These are phyloP conservation scores for Archocentrus centrarchus DNA, from an alignment of 2,113 vertebrate species.

Conservation along the genomic window DNA sequence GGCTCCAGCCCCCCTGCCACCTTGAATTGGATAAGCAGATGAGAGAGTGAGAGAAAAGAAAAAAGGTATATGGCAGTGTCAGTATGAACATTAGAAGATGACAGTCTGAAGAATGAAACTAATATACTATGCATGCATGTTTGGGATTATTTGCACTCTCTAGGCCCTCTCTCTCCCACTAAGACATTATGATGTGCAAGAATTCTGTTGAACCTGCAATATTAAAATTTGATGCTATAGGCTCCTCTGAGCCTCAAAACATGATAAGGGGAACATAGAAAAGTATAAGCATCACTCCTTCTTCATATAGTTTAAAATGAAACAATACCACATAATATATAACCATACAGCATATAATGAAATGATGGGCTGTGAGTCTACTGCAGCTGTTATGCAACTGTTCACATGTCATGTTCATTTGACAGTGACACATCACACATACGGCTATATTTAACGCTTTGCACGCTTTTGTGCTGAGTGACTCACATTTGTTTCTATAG, in stretches of 20 bases:
- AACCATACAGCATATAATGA: neutral
- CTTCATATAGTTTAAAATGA: neutral
- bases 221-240: neutral
- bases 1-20: no score
- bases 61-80: neutral
- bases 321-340: neutral
- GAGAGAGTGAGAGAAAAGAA: no score
- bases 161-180: neutral
- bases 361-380: neutral
- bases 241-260: neutral
- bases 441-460: constrained; percentile 67
- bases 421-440: constrained; percentile 63
- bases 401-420: constrained; percentile 44
- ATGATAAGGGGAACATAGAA: neutral
- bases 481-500: constrained; percentile 70
- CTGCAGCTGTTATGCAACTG: constrained; percentile 61
- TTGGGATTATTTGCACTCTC: neutral
- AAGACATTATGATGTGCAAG: neutral
- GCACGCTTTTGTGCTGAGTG: constrained; percentile 49
- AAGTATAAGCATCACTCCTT: neutral
- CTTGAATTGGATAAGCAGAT: no score
- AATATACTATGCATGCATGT: neutral
- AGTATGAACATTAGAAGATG: neutral
- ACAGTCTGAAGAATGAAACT: neutral
- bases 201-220: neutral